Percentiles rank a stretch among this genome's conserved stretches.
These are phyloP conservation scores for Meghimatium bilineatum DNA, from an alignment of 2,888 invertebrate species.

Conservation along the genomic window DNA sequence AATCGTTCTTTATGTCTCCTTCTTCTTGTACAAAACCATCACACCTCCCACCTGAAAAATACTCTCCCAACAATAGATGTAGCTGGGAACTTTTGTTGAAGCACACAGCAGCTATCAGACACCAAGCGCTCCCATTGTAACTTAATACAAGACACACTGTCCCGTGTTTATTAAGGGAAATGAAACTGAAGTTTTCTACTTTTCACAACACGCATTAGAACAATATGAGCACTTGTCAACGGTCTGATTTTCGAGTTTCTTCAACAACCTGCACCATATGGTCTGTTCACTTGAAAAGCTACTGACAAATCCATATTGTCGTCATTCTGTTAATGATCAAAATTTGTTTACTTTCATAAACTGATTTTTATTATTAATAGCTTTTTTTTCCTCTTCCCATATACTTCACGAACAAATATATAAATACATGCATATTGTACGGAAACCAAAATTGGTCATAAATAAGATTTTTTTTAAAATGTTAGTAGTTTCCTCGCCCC, in stretches of 20 bases:
- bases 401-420: background rate
- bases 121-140: background rate
- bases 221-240: background rate
- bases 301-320: background rate
- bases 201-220: background rate
- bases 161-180: background rate
- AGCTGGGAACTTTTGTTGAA: background rate
- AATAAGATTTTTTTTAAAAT: too few species aligned
- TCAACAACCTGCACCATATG: background rate
- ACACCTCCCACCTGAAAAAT: background rate
- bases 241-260: background rate
- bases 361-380: slow-evolving; percentile 1
- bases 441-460: background rate
- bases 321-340: background rate
- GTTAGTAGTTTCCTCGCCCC: too few species aligned
- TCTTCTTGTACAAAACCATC: background rate
- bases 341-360: slow-evolving; percentile 11
- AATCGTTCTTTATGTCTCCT: background rate
- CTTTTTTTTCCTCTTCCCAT: too few species aligned
- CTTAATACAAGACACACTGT: background rate
- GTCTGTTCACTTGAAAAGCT: background rate
- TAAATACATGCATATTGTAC: background rate
- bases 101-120: background rate
- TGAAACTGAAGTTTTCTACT: background rate
- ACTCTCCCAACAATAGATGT: background rate